phyloP scores from a whole-genome alignment of 2,113 vertebrate genomes.

The Bombycilla garrulus region DNA sequence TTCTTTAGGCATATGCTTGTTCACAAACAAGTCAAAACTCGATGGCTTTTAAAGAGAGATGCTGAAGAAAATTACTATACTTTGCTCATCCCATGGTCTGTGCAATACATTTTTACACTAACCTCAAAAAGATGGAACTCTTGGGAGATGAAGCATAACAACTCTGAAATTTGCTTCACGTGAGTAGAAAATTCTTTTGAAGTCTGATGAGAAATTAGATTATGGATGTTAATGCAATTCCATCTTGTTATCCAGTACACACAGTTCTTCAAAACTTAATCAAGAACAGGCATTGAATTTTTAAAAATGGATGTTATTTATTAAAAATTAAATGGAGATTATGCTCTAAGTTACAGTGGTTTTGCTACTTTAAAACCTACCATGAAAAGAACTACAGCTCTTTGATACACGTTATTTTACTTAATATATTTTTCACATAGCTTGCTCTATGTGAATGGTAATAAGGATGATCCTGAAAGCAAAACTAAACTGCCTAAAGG shows the following conservation, averaged over 20 bases:
- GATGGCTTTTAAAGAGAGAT: neutral
- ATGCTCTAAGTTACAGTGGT: neutral
- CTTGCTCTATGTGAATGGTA: neutral
- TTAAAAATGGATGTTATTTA: neutral
- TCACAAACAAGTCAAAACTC: neutral
- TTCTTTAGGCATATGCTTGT: neutral
- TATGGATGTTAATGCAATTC: constrained; percentile 31
- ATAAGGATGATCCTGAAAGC: neutral
- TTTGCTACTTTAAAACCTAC: neutral
- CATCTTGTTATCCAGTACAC: constrained; percentile 13
- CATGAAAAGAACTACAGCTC: neutral
- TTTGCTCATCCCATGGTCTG: neutral
- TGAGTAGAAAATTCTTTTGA: constrained; percentile 42
- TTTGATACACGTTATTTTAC: neutral
- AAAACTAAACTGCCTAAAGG: neutral
- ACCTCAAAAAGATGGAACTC: neutral
- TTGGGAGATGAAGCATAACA: neutral
- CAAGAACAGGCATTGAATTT: neutral
- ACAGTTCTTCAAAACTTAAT: constrained; percentile 9
- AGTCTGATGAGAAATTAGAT: constrained; percentile 31
- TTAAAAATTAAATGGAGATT: neutral
- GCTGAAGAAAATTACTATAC: neutral
- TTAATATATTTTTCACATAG: neutral
- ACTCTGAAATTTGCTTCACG: constrained; percentile 33
- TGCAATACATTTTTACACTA: neutral